phyloP scores from a whole-genome alignment of 1,140 invertebrate species.

The Nasonia giraulti region DNA sequence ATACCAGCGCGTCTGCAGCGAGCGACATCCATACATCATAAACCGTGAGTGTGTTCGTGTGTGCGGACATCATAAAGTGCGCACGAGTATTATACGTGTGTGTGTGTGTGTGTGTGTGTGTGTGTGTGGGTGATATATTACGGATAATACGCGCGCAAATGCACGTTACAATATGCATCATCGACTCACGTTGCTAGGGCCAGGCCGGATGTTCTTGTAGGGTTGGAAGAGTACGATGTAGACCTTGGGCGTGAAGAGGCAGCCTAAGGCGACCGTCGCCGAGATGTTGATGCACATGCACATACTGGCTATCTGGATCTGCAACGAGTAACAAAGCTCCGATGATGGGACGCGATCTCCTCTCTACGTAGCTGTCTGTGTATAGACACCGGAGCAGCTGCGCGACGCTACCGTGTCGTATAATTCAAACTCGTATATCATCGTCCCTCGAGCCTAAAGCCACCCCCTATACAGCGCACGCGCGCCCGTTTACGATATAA shows the following conservation, averaged over 20 bases:
- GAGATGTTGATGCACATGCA: constrained; percentile 87
- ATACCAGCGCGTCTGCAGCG: neutral
- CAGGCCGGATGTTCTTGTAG: constrained; percentile 82
- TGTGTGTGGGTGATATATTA: neutral
- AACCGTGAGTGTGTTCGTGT: neutral
- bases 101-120: too few species aligned
- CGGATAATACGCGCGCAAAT: neutral
- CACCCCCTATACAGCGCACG: neutral
- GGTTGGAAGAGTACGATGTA: constrained; percentile 86
- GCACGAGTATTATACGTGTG: neutral
- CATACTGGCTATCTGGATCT: constrained; percentile 86
- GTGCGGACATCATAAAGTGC: neutral
- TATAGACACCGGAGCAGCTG: neutral
- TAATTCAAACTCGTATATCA: constrained; percentile 1
- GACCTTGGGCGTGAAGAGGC: constrained; percentile 87
- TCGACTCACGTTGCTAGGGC: constrained; percentile 68
- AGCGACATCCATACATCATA: neutral
- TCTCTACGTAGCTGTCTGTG: neutral
- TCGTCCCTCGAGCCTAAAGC: neutral
- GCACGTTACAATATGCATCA: neutral
- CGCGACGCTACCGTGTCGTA: neutral
- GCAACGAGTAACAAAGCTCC: constrained; percentile 54
- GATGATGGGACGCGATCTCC: too few species aligned
- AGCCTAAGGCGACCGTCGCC: constrained; percentile 84
- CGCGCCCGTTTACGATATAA: neutral